Evolutionary conservation across 2,888 invertebrate species (phyloP).

Genomic region (Andrena trimmerana): DNA sequence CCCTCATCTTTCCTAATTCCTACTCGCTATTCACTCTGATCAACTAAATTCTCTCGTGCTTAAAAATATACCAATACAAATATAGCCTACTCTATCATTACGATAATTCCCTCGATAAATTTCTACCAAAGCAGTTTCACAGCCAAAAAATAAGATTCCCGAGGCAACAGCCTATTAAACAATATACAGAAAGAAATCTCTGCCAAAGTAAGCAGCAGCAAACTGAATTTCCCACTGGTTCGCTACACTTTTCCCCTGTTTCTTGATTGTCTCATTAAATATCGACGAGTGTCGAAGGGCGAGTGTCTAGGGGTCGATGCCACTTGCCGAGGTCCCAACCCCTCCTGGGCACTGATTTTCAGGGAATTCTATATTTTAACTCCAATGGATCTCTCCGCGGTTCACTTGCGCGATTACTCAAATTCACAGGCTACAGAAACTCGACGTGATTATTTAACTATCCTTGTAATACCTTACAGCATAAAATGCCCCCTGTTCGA

Average conservation of each 20-base stretch:
- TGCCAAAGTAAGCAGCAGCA: neutral
- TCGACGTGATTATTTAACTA: too few species aligned
- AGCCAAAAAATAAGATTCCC: neutral
- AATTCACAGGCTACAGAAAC: too few species aligned
- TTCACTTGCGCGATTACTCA: neutral
- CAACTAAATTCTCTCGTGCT: too few species aligned
- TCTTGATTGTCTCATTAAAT: slow-evolving; percentile 68
- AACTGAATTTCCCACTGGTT: slow-evolving; percentile 52
- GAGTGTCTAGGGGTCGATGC: slow-evolving; percentile 37
- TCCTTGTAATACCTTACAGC: too few species aligned
- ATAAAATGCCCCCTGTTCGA: too few species aligned
- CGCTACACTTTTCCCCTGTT: slow-evolving; percentile 37
- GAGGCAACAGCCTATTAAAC: neutral
- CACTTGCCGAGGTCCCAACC: slow-evolving; percentile 43
- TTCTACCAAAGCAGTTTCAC: too few species aligned
- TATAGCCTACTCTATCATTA: too few species aligned
- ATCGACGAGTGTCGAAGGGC: slow-evolving; percentile 66
- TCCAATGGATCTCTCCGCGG: neutral
- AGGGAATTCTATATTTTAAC: slow-evolving; percentile 40
- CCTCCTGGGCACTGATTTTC: slow-evolving; percentile 57
- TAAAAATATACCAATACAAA: too few species aligned
- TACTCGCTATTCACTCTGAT: too few species aligned
- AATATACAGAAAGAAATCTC: slow-evolving; percentile 35
- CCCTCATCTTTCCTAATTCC: too few species aligned
- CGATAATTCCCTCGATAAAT: too few species aligned